phyloP scores from a whole-genome alignment of 2,797 vertebrate species.

The Tiaroga cobitis region DNA sequence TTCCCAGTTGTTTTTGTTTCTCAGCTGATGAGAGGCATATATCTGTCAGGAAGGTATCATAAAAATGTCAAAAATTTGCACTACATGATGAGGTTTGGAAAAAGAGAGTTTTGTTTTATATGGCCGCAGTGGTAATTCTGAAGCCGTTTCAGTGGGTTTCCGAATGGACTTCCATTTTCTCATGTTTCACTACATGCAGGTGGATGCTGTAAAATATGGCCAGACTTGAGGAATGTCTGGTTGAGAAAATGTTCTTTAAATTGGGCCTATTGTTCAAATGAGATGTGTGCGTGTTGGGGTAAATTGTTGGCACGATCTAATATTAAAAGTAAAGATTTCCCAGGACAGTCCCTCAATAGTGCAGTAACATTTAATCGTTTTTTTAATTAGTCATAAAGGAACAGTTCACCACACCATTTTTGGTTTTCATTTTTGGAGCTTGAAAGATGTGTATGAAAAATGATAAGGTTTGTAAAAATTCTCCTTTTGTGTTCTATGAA shows the following conservation, averaged over 20 bases:
- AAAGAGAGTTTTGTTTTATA: slow-evolving; percentile 37
- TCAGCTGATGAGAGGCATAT: slow-evolving; percentile 38
- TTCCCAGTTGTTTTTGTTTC: slow-evolving; percentile 7
- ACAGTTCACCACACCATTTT: not conserved
- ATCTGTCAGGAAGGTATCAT: slow-evolving; percentile 34
- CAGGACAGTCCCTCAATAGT: not conserved
- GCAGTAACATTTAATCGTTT: not conserved
- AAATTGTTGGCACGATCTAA: not conserved
- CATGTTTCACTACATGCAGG: slow-evolving; percentile 46
- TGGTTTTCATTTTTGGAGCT: not conserved
- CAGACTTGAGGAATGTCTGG: slow-evolving; percentile 8
- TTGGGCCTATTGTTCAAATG: not conserved
- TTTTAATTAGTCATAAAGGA: not conserved
- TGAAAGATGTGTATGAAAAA: not conserved
- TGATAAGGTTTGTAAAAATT: not conserved
- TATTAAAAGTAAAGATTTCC: not conserved
- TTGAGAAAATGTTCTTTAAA: slow-evolving; percentile 1
- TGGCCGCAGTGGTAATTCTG: too few species aligned
- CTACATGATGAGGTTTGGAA: slow-evolving; percentile 9
- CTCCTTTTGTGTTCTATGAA: not conserved
- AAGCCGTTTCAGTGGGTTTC: too few species aligned
- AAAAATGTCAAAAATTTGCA: slow-evolving; percentile 25
- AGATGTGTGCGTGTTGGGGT: not conserved
- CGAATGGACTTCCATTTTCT: slow-evolving; percentile 20
- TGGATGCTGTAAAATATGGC: slow-evolving; percentile 51